Percentiles rank a stretch among this genome's conserved stretches.
Evolutionary conservation across 2,888 invertebrate genomes (phyloP).

Genomic region (Patella ulyssiponensis): DNA sequence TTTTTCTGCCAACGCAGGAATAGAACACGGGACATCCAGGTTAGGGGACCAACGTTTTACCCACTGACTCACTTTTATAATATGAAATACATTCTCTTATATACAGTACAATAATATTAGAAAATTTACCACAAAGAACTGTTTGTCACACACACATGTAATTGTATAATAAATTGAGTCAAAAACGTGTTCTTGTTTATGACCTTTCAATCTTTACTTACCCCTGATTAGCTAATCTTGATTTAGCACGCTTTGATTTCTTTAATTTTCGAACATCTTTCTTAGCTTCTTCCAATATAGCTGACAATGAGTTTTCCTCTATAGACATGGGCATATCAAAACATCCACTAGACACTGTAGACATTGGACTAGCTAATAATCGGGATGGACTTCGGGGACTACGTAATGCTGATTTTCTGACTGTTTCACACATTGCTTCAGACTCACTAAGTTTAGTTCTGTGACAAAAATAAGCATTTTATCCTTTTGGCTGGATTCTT

Average conservation of each 20-base stretch:
- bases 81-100: no score
- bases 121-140: no score
- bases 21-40: no score
- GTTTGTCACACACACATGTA: no score
- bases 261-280: slow-evolving; percentile 77
- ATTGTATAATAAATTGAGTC: no score
- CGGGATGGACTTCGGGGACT: slow-evolving; percentile 39
- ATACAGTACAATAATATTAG: no score
- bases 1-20: no score
- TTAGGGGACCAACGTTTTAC: no score
- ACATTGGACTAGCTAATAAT: slow-evolving; percentile 41
- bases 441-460: slow-evolving; percentile 89
- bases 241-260: slow-evolving; percentile 40
- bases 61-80: no score
- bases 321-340: slow-evolving; percentile 31
- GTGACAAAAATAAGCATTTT: slow-evolving; percentile 29
- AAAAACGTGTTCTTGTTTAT: no score
- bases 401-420: slow-evolving; percentile 71
- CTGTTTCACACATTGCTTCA: slow-evolving; percentile 83
- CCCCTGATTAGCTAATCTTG: slow-evolving; percentile 39
- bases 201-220: slow-evolving; percentile 7
- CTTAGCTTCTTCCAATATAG: slow-evolving; percentile 83
- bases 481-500: background rate
- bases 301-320: slow-evolving; percentile 67
- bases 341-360: slow-evolving; percentile 28